Conservation (phyloP, 2,888 invertebrate species). For the Aphodius sticticus region DNA sequence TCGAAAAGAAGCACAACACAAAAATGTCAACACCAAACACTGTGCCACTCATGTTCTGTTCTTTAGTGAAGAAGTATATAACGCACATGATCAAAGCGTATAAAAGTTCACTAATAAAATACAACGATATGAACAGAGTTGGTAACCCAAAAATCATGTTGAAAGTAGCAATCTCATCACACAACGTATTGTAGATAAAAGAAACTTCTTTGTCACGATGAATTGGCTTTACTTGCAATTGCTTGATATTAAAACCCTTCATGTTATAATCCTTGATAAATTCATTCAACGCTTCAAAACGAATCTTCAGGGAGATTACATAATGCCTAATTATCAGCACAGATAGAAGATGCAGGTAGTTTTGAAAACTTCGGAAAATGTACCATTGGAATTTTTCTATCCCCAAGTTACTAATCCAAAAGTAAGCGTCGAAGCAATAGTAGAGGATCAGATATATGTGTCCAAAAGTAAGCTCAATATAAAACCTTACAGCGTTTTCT, state of each 20-base stretch:
- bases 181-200: conserved; percentile 16
- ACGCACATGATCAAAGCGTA: conserved; percentile 21
- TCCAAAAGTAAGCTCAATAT: conserved; percentile 25
- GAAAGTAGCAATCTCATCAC: conserved; percentile 19
- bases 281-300: conserved; percentile 15
- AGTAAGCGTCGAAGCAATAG: conserved; percentile 17
- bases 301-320: conserved; percentile 4
- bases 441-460: conserved; percentile 21
- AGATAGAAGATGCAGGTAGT: conserved; percentile 8
- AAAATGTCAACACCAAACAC: conserved; percentile 18
- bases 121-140: conserved; percentile 16
- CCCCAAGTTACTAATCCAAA: conserved; percentile 10
- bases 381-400: conserved; percentile 15
- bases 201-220: conserved; percentile 7
- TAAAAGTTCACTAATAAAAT: conserved; percentile 19
- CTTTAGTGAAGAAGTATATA: conserved; percentile 13
- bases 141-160: conserved; percentile 24
- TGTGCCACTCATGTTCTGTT: neutral
- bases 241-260: neutral
- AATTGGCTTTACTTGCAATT: neutral
- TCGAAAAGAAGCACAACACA: conserved; percentile 22
- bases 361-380: conserved; percentile 15
- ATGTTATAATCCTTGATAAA: conserved; percentile 6
- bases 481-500: conserved; percentile 7
- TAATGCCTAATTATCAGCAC: conserved; percentile 25